Evolutionary conservation across 2,113 vertebrate genomes (phyloP).

Genomic region (Labrus mixtus): DNA sequence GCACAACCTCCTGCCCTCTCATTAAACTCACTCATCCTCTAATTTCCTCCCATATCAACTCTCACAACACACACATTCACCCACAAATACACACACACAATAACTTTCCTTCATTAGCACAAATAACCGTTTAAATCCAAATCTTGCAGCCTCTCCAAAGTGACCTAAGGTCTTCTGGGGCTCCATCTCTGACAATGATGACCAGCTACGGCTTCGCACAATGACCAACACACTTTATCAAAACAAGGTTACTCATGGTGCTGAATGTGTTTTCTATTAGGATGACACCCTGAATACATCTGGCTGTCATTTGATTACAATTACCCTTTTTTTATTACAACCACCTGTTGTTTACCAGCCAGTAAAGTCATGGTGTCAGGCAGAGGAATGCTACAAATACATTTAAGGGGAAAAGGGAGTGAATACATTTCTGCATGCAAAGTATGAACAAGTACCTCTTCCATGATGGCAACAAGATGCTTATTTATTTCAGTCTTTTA

Average conservation of each 20-base stretch:
- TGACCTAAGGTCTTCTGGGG: constrained; percentile 20
- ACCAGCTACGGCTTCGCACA: constrained; percentile 19
- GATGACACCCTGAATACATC: constrained; percentile 1
- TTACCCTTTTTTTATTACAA: constrained; percentile 29
- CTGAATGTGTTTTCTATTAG: constrained; percentile 3
- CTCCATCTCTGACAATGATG: constrained; percentile 18
- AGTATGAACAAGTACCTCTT: not conserved
- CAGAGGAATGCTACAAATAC: constrained; percentile 15
- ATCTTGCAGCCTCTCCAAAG: constrained; percentile 22
- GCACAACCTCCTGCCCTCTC: constrained; percentile 38
- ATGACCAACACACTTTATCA: constrained; percentile 11
- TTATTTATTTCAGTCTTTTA: not conserved
- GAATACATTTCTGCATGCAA: not conserved
- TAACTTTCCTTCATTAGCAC: constrained; percentile 2
- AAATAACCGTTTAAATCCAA: constrained; percentile 13
- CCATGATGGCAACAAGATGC: not conserved
- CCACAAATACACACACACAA: constrained; percentile 16
- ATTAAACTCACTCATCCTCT: constrained; percentile 57
- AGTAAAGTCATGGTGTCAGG: not conserved
- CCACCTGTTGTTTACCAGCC: constrained; percentile 28
- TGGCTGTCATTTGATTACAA: constrained; percentile 30
- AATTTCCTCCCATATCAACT: constrained; percentile 52
- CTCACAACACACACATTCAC: constrained; percentile 30
- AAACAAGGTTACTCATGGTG: constrained; percentile 17
- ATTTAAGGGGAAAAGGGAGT: not conserved